Evolutionary conservation across 2,113 vertebrate species (phyloP).

Genomic region (Cromileptes altivelis): DNA sequence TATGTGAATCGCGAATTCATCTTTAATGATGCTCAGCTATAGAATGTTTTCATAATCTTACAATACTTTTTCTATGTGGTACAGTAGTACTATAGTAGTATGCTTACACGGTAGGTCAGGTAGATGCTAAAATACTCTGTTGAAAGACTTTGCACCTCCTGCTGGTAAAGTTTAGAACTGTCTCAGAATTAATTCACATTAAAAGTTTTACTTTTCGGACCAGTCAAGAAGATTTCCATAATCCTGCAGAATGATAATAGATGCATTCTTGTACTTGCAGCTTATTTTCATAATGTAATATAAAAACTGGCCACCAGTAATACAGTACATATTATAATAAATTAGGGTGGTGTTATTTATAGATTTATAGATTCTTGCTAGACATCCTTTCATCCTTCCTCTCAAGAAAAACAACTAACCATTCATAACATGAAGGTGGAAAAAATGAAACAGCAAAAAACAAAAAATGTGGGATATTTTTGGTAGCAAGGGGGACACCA

Average conservation of each 20-base stretch:
- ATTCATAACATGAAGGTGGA: neutral
- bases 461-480: constrained; percentile 21
- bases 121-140: neutral
- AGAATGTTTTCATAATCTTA: no score
- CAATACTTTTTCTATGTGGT: no score
- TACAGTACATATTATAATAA: neutral
- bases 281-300: neutral
- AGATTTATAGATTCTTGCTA: neutral
- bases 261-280: neutral
- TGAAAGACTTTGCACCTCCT: neutral
- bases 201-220: neutral
- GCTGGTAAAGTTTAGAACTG: neutral
- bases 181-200: neutral
- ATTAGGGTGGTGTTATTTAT: neutral
- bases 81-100: neutral
- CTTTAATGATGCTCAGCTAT: no score
- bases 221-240: neutral
- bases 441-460: constrained; percentile 36
- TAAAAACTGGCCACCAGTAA: neutral
- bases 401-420: neutral
- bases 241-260: neutral
- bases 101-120: no score
- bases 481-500: constrained; percentile 15
- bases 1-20: no score
- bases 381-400: neutral